These are phyloP conservation scores for Tachypleus tridentatus DNA, from an alignment of 1,140 invertebrate genomes.

Conservation along the genomic window DNA sequence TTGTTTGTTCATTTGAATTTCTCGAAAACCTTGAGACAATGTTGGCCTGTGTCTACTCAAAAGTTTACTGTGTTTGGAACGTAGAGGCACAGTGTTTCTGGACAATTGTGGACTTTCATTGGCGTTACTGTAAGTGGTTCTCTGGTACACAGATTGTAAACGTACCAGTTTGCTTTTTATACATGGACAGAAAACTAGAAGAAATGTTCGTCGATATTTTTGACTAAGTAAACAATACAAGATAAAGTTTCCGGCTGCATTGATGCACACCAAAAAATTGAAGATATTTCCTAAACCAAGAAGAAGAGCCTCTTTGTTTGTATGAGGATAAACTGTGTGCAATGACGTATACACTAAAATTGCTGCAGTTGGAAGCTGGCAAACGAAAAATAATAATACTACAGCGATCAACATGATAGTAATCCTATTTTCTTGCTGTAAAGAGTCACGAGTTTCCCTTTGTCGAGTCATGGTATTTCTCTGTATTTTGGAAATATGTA, in stretches of 20 bases:
- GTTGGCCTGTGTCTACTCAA: no score
- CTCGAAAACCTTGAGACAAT: no score
- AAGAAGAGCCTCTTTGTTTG: conserved; percentile 34
- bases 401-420: conserved; percentile 62
- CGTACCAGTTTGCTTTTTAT: conserved; percentile 17
- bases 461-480: conserved; percentile 41
- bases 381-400: conserved; percentile 57
- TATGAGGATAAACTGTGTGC: conserved; percentile 30
- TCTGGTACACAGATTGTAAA: conserved; percentile 20
- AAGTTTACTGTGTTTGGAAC: no score
- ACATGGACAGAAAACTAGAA: conserved; percentile 47
- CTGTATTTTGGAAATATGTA: conserved; percentile 43
- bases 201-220: conserved; percentile 58
- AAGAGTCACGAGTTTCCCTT: conserved; percentile 27
- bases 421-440: conserved; percentile 53
- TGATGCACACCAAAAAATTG: conserved; percentile 55
- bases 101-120: conserved; percentile 17
- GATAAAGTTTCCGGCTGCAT: conserved; percentile 58
- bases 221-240: conserved; percentile 63
- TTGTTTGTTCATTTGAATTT: no score
- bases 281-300: conserved; percentile 53
- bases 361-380: conserved; percentile 53
- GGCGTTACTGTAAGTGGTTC: conserved; percentile 19
- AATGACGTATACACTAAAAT: conserved; percentile 41
- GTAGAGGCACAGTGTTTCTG: not conserved